A percentile compares a stretch with the other conserved stretches of the same genome.
phyloP scores from a whole-genome alignment of 1,140 invertebrate genomes.

The Ectropis grisescens region DNA sequence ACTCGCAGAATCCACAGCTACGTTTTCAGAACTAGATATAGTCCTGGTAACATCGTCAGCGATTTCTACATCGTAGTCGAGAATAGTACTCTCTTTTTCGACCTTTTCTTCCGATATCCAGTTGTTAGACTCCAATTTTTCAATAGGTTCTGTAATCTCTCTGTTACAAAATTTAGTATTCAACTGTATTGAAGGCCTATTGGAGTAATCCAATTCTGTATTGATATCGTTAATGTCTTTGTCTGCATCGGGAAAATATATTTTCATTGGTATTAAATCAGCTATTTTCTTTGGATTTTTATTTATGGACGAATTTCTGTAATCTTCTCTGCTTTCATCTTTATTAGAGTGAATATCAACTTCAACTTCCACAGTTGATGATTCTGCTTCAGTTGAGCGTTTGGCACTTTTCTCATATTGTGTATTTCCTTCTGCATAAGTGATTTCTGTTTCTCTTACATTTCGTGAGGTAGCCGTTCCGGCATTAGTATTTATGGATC shows the following conservation, averaged over 20 bases:
- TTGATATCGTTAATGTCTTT: conserved; percentile 1
- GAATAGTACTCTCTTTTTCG: conserved; percentile 8
- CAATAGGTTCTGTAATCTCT: conserved; percentile 18
- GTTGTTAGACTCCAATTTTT: conserved; percentile 20
- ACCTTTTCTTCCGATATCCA: conserved; percentile 19
- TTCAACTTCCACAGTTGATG: conserved; percentile 1
- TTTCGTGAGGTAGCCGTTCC: background rate
- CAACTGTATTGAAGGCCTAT: conserved; percentile 13
- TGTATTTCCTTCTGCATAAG: background rate
- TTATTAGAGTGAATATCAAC: conserved; percentile 5
- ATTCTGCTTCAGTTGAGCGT: too few species aligned
- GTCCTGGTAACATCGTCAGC: conserved; percentile 1
- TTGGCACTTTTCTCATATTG: too few species aligned
- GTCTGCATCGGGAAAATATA: background rate
- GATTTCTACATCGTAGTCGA: conserved; percentile 11
- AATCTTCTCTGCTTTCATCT: background rate
- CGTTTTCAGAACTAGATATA: too few species aligned
- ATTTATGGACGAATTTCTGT: too few species aligned
- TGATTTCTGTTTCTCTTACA: too few species aligned
- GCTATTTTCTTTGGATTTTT: background rate
- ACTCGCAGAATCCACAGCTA: conserved; percentile 1
- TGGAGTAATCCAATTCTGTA: background rate
- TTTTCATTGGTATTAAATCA: too few species aligned
- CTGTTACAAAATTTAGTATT: conserved; percentile 2
- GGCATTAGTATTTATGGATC: conserved; percentile 3